phyloP scores from a whole-genome alignment of 2,888 invertebrate genomes.

The Platycnemis pennipes region DNA sequence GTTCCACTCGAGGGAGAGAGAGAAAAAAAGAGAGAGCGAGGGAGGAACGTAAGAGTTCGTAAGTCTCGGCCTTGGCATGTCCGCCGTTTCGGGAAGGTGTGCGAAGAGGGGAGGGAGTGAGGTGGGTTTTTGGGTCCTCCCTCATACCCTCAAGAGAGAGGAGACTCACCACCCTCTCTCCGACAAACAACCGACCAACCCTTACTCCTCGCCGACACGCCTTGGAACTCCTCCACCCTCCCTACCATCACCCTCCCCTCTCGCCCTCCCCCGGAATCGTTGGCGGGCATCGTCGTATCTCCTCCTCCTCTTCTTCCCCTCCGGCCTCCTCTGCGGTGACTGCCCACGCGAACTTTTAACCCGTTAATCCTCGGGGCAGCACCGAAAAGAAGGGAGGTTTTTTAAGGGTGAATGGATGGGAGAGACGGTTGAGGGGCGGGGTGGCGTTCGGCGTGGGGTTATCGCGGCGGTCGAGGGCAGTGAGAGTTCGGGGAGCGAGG shows the following conservation, averaged over 20 bases:
- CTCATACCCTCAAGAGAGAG: not conserved
- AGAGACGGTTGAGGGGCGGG: not conserved
- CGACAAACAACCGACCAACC: not conserved
- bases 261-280: not conserved
- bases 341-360: conserved; percentile 32
- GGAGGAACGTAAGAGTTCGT: not conserved
- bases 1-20: not conserved
- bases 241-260: not conserved
- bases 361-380: not conserved
- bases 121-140: not conserved
- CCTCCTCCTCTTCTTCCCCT: not conserved
- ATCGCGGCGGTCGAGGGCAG: not conserved
- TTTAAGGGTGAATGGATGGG: not conserved
- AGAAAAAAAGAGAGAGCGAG: not conserved
- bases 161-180: not conserved
- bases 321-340: not conserved
- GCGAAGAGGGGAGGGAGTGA: not conserved
- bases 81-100: not conserved
- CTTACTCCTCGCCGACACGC: not conserved
- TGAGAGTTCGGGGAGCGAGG: not conserved
- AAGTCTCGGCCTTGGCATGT: not conserved
- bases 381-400: not conserved
- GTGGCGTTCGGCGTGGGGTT: not conserved
- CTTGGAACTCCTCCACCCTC: not conserved
- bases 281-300: not conserved